Base-by-base conservation (phyloP, 2,113 vertebrate species). In the Cygnus buccinator region DNA sequence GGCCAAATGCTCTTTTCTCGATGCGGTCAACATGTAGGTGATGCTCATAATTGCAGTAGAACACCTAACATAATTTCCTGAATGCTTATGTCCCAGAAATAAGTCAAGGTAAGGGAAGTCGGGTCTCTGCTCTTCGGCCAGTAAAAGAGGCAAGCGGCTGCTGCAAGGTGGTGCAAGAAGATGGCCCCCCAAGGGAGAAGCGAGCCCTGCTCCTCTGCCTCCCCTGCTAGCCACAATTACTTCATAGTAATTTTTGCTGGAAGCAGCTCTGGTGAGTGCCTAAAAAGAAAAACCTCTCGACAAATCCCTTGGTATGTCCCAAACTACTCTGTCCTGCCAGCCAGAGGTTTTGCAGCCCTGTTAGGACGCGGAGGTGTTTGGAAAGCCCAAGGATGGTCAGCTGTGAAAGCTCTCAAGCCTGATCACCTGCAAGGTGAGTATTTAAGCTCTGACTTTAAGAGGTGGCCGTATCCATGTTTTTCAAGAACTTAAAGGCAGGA, bases 401-500 rank as follows among this genome's bases (percentile, higher is more conserved):
- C 10, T 13, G 43, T 44, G 23, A 72, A 80, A 66, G 81, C 66
- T 77, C 20, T 44, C 41, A 80, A 80, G 55, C 2, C 37, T 37
- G 4, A 31, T 20, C 73, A 15, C 14, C 52, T 65, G 22, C 16
- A 90, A 3, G 4, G 9, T 41, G 19, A 48, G 25, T 73, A 80
- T 71, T 76, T 77, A n/a, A 80, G 21, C 73, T 73, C 35, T 79
- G 33, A 55, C 37, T 76, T 59, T 25, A 70, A 50, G 50, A 79
- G n/a, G 29, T 3, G 3, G 8, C 9, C 59, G 17, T 54, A 63
- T 18, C 17, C 0, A 0, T 12, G 6, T 35, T 72, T 93, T 37
- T 44, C 33, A 66, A 65, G n/a, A 28, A 73, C 26, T 52, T 52
- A 37, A 90, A 83, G 63, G 23, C 13, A 65, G 22, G 11, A 88